phyloP scores from a whole-genome alignment of 2,888 invertebrate species.

The Epinotia bilunana region DNA sequence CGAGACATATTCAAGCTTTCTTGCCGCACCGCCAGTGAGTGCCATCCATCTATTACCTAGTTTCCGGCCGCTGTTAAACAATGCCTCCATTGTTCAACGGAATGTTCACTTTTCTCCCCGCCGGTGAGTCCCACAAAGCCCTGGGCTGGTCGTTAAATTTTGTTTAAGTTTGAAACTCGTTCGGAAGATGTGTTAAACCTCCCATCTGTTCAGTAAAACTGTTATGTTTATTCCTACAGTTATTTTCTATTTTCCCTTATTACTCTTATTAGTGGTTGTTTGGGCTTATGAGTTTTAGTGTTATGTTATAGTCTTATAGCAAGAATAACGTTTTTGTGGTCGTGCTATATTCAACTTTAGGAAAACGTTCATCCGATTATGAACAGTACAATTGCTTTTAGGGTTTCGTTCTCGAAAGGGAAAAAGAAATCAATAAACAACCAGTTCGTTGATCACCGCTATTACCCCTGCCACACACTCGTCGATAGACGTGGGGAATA shows the following conservation, averaged over 20 bases:
- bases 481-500: no score
- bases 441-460: no score
- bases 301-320: conserved; percentile 10
- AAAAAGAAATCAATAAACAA: no score
- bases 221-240: conserved; percentile 54
- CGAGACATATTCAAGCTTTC: neutral
- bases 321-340: neutral
- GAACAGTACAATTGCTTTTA: no score
- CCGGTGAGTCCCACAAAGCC: conserved; percentile 47
- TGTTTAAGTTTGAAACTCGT: conserved; percentile 64
- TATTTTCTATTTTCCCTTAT: conserved; percentile 55
- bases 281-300: conserved; percentile 30
- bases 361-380: neutral
- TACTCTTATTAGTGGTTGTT: conserved; percentile 30
- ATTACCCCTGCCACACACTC: no score
- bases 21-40: neutral
- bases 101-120: conserved; percentile 1
- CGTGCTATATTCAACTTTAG: neutral
- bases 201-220: conserved; percentile 51
- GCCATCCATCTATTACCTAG: conserved; percentile 1
- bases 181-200: conserved; percentile 58
- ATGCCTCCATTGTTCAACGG: neutral
- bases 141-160: conserved; percentile 59
- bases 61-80: neutral
- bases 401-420: no score